A percentile compares a stretch with the other conserved stretches of the same genome.
phyloP scores from a whole-genome alignment of 1,140 invertebrate species.

The Pissodes strobi region DNA sequence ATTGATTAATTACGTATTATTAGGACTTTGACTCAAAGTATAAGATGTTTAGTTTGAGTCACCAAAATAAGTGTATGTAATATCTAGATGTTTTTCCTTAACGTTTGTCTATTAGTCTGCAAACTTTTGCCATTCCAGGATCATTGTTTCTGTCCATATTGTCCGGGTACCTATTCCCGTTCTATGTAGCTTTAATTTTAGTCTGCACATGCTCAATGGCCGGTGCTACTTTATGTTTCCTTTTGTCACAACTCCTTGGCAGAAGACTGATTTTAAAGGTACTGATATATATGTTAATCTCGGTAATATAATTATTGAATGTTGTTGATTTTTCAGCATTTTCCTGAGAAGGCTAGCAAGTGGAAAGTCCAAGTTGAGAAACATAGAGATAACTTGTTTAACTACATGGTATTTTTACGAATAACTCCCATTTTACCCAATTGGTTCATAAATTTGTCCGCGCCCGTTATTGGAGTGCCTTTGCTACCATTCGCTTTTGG shows the following conservation, averaged over 20 bases:
- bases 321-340: conserved; percentile 63
- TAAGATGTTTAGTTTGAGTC: too few species aligned
- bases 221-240: conserved; percentile 94
- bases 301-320: too few species aligned
- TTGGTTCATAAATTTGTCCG: conserved; percentile 99
- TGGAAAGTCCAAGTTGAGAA: conserved; percentile 87
- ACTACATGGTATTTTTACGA: conserved; percentile 96
- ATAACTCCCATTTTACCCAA: conserved; percentile 98
- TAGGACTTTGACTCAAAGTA: too few species aligned
- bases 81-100: too few species aligned
- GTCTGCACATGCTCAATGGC: conserved; percentile 96
- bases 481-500: conserved; percentile 90
- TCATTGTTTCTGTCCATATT: conserved; percentile 97
- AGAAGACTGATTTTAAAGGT: conserved; percentile 75
- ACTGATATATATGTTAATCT: too few species aligned
- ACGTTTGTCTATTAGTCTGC: conserved; percentile 74
- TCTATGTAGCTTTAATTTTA: conserved; percentile 83
- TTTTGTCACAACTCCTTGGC: conserved; percentile 88
- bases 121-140: conserved; percentile 99
- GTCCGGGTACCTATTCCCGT: conserved; percentile 96
- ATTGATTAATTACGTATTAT: too few species aligned
- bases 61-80: too few species aligned
- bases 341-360: conserved; percentile 81
- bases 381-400: conserved; percentile 87
- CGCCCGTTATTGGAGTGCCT: conserved; percentile 95